Evolutionary conservation across 2,888 invertebrate species (phyloP).

Genomic region (Erebia epiphron): DNA sequence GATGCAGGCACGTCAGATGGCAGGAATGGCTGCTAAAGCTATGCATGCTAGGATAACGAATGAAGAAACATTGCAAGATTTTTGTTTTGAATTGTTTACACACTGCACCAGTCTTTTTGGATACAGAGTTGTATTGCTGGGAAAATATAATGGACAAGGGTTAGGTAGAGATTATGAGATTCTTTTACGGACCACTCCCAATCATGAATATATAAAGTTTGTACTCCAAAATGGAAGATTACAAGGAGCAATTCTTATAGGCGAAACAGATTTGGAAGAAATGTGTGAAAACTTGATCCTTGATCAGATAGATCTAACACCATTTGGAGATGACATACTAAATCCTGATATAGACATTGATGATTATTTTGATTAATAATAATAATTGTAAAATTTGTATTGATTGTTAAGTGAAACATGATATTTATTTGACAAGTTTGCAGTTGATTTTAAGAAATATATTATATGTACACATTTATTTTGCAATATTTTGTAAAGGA

Average conservation of each 20-base stretch:
- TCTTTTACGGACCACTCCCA: constrained; percentile 91
- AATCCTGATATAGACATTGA: constrained; percentile 98
- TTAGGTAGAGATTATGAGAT: constrained; percentile 91
- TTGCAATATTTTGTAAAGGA: too few species aligned
- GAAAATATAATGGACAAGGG: constrained; percentile 96
- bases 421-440: too few species aligned
- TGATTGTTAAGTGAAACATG: background rate
- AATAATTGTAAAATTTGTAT: background rate
- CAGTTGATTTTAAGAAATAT: too few species aligned
- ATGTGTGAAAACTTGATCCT: constrained; percentile 98
- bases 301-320: constrained; percentile 94
- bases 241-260: constrained; percentile 97
- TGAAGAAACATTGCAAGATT: constrained; percentile 91
- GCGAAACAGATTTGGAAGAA: constrained; percentile 98
- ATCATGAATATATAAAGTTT: constrained; percentile 93
- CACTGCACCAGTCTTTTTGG: constrained; percentile 98
- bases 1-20: constrained; percentile 99
- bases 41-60: constrained; percentile 87
- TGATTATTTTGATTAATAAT: constrained; percentile 96
- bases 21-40: constrained; percentile 94
- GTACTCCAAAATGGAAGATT: constrained; percentile 92
- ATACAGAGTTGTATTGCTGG: constrained; percentile 95
- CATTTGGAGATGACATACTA: constrained; percentile 95
- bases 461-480: too few species aligned
- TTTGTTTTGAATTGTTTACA: constrained; percentile 98